phyloP scores from a whole-genome alignment of 1,140 invertebrate genomes.

The Drosophila yakuba region DNA sequence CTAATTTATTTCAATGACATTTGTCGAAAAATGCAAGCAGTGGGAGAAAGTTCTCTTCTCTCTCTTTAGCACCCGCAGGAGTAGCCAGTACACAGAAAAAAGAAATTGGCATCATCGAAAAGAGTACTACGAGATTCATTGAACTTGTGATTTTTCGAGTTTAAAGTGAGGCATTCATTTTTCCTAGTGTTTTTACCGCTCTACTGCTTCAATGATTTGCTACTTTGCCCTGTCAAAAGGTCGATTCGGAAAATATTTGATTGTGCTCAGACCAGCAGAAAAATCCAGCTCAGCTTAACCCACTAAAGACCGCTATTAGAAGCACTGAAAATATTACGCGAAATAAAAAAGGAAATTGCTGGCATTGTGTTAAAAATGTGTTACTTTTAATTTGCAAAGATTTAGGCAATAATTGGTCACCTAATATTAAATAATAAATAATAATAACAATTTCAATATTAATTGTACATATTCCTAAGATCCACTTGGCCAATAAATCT shows the following conservation, averaged over 20 bases:
- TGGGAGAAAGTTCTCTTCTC: conserved; percentile 46
- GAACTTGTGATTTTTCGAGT: too few species aligned
- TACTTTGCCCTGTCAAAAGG: conserved; percentile 40
- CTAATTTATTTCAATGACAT: conserved; percentile 81
- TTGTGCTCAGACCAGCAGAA: conserved; percentile 4
- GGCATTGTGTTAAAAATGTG: too few species aligned
- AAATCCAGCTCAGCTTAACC: conserved; percentile 35
- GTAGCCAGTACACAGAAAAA: not conserved
- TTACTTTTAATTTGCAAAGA: too few species aligned
- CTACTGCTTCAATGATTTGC: conserved; percentile 20
- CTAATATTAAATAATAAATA: too few species aligned
- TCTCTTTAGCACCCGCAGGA: not conserved
- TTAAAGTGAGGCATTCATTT: not conserved
- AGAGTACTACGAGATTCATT: not conserved
- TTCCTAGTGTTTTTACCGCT: not conserved
- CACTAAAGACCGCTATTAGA: not conserved
- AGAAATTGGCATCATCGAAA: not conserved
- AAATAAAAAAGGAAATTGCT: too few species aligned
- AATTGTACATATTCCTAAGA: too few species aligned
- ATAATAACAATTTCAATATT: too few species aligned
- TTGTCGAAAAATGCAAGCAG: conserved; percentile 53
- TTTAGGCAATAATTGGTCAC: not conserved
- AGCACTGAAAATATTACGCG: too few species aligned
- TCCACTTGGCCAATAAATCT: too few species aligned
- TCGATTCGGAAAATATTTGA: conserved; percentile 33